A percentile compares a stretch with the other conserved stretches of the same genome.
Conservation (phyloP, 2,113 vertebrate species). For the Chroicocephalus ridibundus region DNA sequence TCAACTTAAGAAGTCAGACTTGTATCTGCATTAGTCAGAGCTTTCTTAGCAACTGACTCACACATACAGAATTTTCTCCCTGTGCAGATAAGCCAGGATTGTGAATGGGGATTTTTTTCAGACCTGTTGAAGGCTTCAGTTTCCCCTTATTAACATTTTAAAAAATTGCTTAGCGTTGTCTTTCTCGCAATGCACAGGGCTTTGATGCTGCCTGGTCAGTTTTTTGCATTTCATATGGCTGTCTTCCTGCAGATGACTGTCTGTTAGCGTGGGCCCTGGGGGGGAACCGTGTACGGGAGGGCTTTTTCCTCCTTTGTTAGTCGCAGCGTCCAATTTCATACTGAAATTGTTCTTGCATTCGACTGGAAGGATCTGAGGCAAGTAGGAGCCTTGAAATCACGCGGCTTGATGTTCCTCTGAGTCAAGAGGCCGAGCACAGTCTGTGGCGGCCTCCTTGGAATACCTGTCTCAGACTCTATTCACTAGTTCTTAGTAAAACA, state of each 20-base stretch:
- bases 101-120: neutral
- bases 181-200: neutral
- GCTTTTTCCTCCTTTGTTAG: neutral
- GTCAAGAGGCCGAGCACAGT: neutral
- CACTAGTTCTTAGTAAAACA: neutral
- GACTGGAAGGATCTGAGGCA: neutral
- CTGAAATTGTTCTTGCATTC: neutral
- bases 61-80: neutral
- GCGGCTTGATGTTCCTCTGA: neutral
- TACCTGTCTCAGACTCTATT: neutral
- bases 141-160: neutral
- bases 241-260: neutral
- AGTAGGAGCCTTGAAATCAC: neutral
- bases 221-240: neutral
- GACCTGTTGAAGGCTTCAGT: neutral
- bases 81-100: conserved; percentile 4
- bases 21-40: conserved; percentile 47
- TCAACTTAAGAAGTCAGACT: conserved; percentile 49
- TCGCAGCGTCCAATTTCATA: neutral
- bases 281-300: rapidly evolving
- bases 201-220: neutral
- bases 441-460: neutral
- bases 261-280: neutral
- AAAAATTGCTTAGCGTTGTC: neutral
- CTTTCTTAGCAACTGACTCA: conserved; percentile 34